These are phyloP conservation scores for Hydrophis major DNA, from an alignment of 2,797 vertebrate genomes.

Conservation along the genomic window DNA sequence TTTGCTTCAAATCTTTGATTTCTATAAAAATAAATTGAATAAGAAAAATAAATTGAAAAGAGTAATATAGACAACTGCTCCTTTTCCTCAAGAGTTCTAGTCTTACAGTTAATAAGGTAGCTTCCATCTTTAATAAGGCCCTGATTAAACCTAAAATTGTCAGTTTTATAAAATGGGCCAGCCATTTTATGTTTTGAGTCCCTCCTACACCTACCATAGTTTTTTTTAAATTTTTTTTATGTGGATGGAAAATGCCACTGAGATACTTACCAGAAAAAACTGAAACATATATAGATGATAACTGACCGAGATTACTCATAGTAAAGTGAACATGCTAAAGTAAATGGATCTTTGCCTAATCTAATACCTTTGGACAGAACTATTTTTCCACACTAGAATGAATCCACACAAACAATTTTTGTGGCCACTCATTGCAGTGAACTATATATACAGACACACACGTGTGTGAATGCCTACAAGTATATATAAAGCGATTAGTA, in stretches of 20 bases:
- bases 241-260: not conserved
- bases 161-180: not conserved
- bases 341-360: not conserved
- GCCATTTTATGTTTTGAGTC: not conserved
- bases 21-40: not conserved
- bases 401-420: not conserved
- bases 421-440: not conserved
- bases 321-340: not conserved
- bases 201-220: not conserved
- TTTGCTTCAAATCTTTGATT: not conserved
- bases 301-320: not conserved
- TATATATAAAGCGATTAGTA: not conserved
- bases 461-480: not conserved
- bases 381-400: not conserved
- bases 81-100: not conserved
- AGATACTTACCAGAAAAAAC: not conserved
- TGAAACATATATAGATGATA: not conserved
- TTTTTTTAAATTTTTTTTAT: not conserved
- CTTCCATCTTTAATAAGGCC: not conserved
- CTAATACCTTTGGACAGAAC: not conserved
- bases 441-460: not conserved
- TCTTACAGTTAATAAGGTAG: too few relatives aligned
- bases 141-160: not conserved
- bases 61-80: not conserved
- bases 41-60: not conserved